phyloP scores from a whole-genome alignment of 2,797 vertebrate species.

The Anableps anableps region DNA sequence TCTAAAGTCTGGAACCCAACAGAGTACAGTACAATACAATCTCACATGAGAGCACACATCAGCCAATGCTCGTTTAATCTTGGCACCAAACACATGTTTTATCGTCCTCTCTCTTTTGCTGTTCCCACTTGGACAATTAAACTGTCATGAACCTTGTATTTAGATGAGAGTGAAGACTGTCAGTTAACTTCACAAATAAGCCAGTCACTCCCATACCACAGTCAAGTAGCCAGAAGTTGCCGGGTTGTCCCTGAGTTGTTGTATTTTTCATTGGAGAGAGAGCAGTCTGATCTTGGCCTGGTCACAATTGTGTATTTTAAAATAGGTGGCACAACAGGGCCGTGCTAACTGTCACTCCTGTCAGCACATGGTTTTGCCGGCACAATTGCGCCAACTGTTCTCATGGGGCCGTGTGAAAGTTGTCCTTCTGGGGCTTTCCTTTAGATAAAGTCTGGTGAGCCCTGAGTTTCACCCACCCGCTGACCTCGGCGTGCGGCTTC shows the following conservation, averaged over 20 bases:
- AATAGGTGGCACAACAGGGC: conserved; percentile 75
- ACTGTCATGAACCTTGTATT: conserved; percentile 80
- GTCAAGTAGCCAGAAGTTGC: conserved; percentile 79
- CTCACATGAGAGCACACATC: conserved; percentile 63
- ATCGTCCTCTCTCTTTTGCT: conserved; percentile 67
- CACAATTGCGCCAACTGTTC: conserved; percentile 52
- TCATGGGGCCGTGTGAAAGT: conserved; percentile 62
- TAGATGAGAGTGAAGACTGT: conserved; percentile 81
- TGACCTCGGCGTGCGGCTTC: conserved; percentile 53
- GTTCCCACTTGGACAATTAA: conserved; percentile 77
- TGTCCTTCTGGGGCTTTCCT: conserved; percentile 71
- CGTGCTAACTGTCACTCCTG: conserved; percentile 62
- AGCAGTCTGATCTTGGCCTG: conserved; percentile 76
- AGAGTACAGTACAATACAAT: conserved; percentile 64
- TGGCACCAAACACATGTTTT: conserved; percentile 76
- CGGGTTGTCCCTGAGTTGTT: conserved; percentile 77
- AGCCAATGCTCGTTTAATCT: conserved; percentile 53
- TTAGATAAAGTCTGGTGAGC: conserved; percentile 56
- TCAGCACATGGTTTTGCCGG: conserved; percentile 77
- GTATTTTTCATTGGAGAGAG: conserved; percentile 72
- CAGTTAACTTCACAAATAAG: conserved; percentile 83
- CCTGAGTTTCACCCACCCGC: conserved; percentile 40
- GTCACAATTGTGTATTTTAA: conserved; percentile 83
- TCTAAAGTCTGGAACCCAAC: conserved; percentile 45
- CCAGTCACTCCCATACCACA: conserved; percentile 81